Evolutionary conservation across 2,888 invertebrate genomes (phyloP), one percentile per base, ranked within the genome.

Genomic region (Nysson spinosus): DNA sequence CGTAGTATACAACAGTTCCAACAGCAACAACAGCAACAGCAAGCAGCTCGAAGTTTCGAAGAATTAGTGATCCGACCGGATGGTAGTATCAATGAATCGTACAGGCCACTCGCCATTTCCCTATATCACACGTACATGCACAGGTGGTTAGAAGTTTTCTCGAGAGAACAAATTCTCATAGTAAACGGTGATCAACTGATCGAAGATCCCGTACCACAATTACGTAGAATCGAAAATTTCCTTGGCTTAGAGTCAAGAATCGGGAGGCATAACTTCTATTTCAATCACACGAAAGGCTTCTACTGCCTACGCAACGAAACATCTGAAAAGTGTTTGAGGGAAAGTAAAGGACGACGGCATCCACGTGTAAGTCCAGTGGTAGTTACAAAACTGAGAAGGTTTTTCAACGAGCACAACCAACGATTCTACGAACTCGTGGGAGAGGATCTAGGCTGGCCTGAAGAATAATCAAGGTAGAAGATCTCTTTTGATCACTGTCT

Each of bases 281-380:
- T 96, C 89, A 98, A 99, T 89, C 94, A 94, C 88, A 97, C 96
- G 11, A 97, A 98, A 88, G 97, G 98, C 62, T 97, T 99, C 89
- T 98, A 95, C 88, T 98, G 98, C 87, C 89, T 95, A 83, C 90
- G 95, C 82, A 93, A 96, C 88, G 94, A 95, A 87, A 93, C 93
- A 72, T 92, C 94, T 77, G 91, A 96, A 90, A 91, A 96, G 88
- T 92, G 98, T 91, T 89, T 98, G 88, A 85, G 93, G 85, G 91
- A 95, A 89, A 92, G 97, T 87, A 93, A 95, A 83, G 93, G 95
- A 52, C 90, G 94, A 30, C 91, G 92, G 87, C 96, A 97, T 88
- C 96, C 97, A 4, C 89, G 93, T 28, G 95, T 97, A 9, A 93
- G 94, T 87, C 93, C 94, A 0, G 89, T 92, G 40, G 93, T 95